These are phyloP conservation scores for Brachirus orientalis DNA, from an alignment of 2,113 vertebrate species.

Conservation along the genomic window DNA sequence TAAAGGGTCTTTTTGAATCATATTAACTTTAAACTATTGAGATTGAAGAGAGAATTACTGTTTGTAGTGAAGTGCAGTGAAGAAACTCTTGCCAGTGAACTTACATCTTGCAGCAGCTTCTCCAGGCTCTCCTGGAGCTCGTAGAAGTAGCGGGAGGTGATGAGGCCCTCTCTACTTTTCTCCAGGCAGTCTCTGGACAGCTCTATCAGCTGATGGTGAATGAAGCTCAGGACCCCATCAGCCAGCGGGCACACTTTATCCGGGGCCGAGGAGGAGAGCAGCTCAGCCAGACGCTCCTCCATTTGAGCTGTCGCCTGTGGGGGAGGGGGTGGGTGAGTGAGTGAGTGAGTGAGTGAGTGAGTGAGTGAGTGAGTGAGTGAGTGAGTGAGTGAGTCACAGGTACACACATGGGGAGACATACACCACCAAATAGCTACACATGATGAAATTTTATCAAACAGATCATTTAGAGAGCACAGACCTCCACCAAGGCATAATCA, in stretches of 20 bases:
- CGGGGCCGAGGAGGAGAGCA: conserved; percentile 88
- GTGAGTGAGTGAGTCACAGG: conserved; percentile 57
- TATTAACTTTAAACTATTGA: too few relatives aligned
- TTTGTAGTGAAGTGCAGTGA: neutral
- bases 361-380: too few relatives aligned
- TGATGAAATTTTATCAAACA: too few relatives aligned
- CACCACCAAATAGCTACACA: neutral
- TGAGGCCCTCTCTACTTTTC: conserved; percentile 92
- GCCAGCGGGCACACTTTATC: conserved; percentile 91
- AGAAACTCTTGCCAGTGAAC: conserved; percentile 61
- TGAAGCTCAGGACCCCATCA: conserved; percentile 95
- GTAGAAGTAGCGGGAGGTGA: conserved; percentile 98
- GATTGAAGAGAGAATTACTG: too few relatives aligned
- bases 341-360: neutral
- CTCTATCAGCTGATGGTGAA: conserved; percentile 97
- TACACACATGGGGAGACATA: neutral
- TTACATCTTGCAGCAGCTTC: conserved; percentile 96
- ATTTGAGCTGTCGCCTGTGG: conserved; percentile 94
- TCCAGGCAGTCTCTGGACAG: conserved; percentile 95
- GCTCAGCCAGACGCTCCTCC: conserved; percentile 93
- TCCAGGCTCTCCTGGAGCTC: conserved; percentile 97
- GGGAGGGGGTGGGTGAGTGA: neutral
- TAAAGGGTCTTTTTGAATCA: too few relatives aligned
- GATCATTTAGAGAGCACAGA: too few relatives aligned
- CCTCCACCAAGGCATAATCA: too few relatives aligned